Base-by-base conservation (phyloP, 2,888 invertebrate genomes). In the Stenurella melanura region DNA sequence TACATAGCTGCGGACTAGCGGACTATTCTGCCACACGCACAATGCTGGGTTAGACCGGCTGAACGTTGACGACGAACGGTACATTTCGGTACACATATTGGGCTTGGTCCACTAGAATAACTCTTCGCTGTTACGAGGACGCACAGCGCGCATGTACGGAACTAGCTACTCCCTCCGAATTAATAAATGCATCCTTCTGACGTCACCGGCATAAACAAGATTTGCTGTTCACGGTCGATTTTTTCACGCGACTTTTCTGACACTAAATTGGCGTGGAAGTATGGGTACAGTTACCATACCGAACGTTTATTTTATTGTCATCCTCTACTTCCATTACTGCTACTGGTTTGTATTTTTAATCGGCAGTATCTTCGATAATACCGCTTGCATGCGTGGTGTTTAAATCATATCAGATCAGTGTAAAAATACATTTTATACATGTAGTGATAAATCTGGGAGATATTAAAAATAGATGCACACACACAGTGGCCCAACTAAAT, bases 121-220 rank as follows among this genome's bases (percentile, higher is more conserved):
- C 63, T 56, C 63, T 68, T 57, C 64, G 73, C 50, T 67, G 74
- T 57, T 57, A 58, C 60, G 18, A 15, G 18, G 63, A 54, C 60
- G 69, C 73, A 66, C 63, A 79, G 71, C 78, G 86, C 88, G 88
- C 88, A 85, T 86, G 87, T 80, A 87, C 87, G 87, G 87, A 87
- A 87, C 78, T 63, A 77, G 30, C 0, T 34, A n/a, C 76, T 78
- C 77, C 78, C 81, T 72, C 78, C 71, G 74, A 77, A 74, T 82
- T 83, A 85, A 85, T 86, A 84, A 85, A 84, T 86, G 87, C 86
- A 86, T 87, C 85, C 85, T 81, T 83, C 85, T 87, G 87, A 88
- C 88, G 88, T 88, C 87, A 88, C 73, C 74, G 64, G 73, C 58
- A 80, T 77, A 78, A 80, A 78, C 80, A 78, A 80, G 77, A 58